Evolutionary conservation across 2,888 invertebrate species (phyloP).

Genomic region (Meiosimyza platycephala): DNA sequence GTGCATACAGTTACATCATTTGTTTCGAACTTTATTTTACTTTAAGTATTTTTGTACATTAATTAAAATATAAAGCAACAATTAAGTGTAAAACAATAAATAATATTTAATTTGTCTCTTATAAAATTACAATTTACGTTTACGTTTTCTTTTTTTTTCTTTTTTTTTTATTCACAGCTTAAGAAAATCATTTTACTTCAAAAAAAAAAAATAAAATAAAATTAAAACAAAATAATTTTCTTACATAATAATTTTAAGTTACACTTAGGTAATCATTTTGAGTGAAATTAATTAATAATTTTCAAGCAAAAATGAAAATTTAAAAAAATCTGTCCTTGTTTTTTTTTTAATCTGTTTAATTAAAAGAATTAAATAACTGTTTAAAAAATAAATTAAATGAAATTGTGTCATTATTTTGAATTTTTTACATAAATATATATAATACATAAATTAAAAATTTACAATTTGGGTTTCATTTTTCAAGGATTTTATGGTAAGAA

Average conservation of each 20-base stretch:
- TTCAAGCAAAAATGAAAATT: constrained; percentile 7
- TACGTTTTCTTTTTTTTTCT: constrained; percentile 37
- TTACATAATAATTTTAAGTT: neutral
- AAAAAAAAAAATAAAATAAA: too few species aligned
- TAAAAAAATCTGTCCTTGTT: constrained; percentile 34
- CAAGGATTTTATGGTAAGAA: too few species aligned
- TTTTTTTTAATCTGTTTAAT: constrained; percentile 15
- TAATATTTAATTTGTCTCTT: constrained; percentile 46
- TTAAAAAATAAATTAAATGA: constrained; percentile 36
- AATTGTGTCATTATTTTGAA: constrained; percentile 58
- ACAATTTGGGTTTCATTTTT: too few species aligned
- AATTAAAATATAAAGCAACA: constrained; percentile 45
- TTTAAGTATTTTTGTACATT: constrained; percentile 12
- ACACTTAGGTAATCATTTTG: neutral
- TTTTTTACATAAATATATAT: constrained; percentile 57
- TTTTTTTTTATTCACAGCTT: constrained; percentile 13
- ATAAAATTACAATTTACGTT: constrained; percentile 44
- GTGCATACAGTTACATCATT: neutral
- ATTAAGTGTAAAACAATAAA: constrained; percentile 47
- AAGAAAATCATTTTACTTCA: too few species aligned
- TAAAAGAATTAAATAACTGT: constrained; percentile 32
- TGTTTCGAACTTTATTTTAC: neutral
- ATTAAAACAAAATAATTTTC: too few species aligned
- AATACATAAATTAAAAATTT: constrained; percentile 19
- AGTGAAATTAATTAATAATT: constrained; percentile 24